phyloP scores from a whole-genome alignment of 2,113 vertebrate genomes.

The Trogon surrucura region DNA sequence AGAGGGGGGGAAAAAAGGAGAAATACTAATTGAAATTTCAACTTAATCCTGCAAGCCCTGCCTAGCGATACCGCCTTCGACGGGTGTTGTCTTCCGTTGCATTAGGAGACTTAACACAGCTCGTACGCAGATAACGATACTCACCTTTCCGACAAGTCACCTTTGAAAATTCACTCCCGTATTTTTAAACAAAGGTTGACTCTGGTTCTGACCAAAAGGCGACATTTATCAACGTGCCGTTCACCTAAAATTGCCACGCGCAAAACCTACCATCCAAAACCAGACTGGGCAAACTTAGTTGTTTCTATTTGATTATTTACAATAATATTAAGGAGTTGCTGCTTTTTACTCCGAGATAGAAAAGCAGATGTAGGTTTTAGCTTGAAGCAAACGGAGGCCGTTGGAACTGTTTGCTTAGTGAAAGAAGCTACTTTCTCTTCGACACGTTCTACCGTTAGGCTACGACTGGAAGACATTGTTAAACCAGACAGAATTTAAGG shows the following conservation, averaged over 20 bases:
- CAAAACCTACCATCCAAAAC: background rate
- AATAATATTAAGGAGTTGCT: background rate
- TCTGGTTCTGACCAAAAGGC: background rate
- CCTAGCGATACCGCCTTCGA: background rate
- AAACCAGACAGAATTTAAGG: background rate
- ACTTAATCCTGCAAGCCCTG: background rate
- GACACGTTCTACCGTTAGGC: background rate
- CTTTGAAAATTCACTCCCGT: background rate
- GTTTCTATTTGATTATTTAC: background rate
- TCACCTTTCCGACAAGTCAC: constrained; percentile 29
- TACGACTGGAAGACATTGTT: background rate
- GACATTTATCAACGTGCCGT: background rate
- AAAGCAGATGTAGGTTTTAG: background rate
- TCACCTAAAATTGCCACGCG: background rate
- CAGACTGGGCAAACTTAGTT: background rate
- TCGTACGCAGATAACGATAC: background rate
- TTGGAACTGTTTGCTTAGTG: background rate
- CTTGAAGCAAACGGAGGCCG: background rate
- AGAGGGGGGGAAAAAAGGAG: background rate
- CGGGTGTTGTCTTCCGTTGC: background rate
- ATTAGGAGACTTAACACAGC: background rate
- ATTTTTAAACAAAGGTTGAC: background rate
- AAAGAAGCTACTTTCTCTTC: background rate
- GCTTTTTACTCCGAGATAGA: background rate
- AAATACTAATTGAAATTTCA: background rate